Percentiles rank a stretch among this genome's conserved stretches.
These are phyloP conservation scores for Callipepla californica DNA, from an alignment of 2,113 vertebrate species.

Conservation along the genomic window DNA sequence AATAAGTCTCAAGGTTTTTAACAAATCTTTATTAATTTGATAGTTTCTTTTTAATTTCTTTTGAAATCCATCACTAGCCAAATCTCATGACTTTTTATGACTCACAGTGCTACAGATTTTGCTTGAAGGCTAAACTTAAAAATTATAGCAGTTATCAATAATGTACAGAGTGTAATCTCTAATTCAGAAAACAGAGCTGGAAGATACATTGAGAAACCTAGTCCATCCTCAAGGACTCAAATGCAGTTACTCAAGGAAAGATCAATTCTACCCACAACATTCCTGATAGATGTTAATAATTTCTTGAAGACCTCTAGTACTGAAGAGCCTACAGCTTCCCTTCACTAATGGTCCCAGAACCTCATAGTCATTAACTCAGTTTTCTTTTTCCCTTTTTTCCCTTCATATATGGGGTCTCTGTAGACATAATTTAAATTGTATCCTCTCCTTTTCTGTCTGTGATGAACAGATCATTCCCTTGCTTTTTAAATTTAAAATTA, in stretches of 20 bases:
- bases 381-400: neutral
- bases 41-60: neutral
- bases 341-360: neutral
- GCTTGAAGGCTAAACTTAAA: neutral
- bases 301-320: neutral
- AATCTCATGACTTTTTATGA: neutral
- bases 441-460: neutral
- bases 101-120: neutral
- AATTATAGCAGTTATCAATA: neutral
- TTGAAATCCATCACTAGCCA: neutral
- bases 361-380: neutral
- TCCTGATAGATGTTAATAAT: neutral
- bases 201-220: neutral
- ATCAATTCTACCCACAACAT: neutral
- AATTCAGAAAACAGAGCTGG: neutral
- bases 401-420: neutral
- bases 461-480: neutral
- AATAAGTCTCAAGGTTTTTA: neutral
- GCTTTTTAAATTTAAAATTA: neutral
- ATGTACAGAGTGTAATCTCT: fast-evolving
- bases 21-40: neutral
- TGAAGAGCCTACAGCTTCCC: neutral
- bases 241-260: neutral
- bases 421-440: neutral
- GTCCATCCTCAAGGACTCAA: neutral